Conservation (phyloP, 2,797 vertebrate species). For the Iguana delicatissima region DNA sequence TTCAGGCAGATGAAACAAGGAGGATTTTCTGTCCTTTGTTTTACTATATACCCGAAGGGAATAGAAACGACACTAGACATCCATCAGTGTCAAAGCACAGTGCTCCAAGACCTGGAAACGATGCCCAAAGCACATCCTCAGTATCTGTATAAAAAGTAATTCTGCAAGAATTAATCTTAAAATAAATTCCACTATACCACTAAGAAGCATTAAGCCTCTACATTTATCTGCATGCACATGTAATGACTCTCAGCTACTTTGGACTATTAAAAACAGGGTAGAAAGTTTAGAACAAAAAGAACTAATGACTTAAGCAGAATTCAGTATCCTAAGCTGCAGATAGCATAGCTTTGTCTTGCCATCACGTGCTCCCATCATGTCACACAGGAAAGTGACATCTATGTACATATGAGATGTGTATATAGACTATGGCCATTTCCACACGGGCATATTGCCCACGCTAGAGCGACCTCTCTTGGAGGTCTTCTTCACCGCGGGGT, state of each 20-base stretch:
- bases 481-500: too few species aligned
- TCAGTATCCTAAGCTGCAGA: not conserved
- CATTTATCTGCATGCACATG: not conserved
- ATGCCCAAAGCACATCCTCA: not conserved
- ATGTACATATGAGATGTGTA: not conserved
- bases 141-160: not conserved
- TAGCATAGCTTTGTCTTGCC: not conserved
- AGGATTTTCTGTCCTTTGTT: not conserved
- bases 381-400: not conserved
- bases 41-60: not conserved
- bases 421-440: too few species aligned
- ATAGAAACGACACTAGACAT: not conserved
- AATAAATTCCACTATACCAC: not conserved
- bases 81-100: not conserved
- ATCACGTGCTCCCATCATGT: too few species aligned
- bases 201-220: not conserved
- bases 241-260: not conserved
- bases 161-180: not conserved
- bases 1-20: not conserved
- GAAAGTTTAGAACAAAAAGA: not conserved
- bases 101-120: not conserved
- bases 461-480: too few species aligned
- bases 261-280: not conserved
- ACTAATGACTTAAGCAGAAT: not conserved
- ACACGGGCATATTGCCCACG: too few species aligned